phyloP scores from a whole-genome alignment of 2,113 vertebrate genomes.

The Enhydra lutris region DNA sequence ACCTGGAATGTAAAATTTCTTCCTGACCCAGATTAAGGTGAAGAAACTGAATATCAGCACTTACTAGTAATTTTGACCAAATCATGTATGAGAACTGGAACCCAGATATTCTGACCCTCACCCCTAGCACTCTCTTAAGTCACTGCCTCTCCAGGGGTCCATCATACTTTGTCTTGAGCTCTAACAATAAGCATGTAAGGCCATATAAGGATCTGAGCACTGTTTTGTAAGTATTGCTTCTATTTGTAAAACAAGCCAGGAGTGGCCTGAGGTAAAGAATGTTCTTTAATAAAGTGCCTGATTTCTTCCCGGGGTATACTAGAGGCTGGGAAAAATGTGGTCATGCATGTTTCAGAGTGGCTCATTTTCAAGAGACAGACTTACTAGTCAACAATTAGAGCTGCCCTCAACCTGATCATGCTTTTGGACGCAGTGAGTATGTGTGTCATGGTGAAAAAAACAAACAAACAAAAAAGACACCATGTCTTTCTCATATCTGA shows the following conservation, averaged over 20 bases:
- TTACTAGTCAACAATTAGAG: conserved; percentile 50
- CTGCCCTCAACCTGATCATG: not conserved
- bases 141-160: not conserved
- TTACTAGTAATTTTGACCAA: not conserved
- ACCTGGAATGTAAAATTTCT: not conserved
- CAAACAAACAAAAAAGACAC: not conserved
- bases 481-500: conserved; percentile 50
- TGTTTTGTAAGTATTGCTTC: not conserved
- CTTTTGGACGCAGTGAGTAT: conserved; percentile 56
- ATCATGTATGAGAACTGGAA: not conserved
- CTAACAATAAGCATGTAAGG: not conserved
- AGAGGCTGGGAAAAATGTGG: conserved; percentile 68
- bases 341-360: conserved; percentile 72
- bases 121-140: not conserved
- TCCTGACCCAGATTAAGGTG: not conserved
- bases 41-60: not conserved
- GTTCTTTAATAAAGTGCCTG: not conserved
- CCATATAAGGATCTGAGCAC: not conserved
- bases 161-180: not conserved
- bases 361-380: conserved; percentile 56
- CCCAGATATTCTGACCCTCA: not conserved
- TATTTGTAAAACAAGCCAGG: not conserved
- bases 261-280: not conserved
- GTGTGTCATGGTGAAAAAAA: conserved; percentile 11
- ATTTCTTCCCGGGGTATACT: conserved; percentile 16